Base-by-base conservation (phyloP, 1,140 invertebrate genomes). In the Globodera rostochiensis region DNA sequence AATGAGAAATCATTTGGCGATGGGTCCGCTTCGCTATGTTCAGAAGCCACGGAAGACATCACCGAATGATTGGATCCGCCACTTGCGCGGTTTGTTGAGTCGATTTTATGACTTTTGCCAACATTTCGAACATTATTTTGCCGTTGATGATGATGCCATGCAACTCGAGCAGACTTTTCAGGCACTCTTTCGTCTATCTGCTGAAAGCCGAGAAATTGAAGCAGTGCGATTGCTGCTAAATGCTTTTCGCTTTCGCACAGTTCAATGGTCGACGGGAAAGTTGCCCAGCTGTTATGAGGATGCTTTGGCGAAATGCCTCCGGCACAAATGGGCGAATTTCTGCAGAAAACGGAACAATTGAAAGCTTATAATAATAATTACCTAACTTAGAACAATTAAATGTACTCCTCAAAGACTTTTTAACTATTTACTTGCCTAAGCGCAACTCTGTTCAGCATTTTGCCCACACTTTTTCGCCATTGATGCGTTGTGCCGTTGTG, bases 221-320 rank as follows among this genome's bases (percentile, higher is more conserved):
- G 69, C 69, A 71, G 69, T 64, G 57, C 11, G 19, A 19, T 64
- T 64, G 57, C 0, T 64, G 57, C 19, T 1, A 73, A 77, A 77
- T 77, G n/a, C 69, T 13, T 53, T 77, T 60, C 76, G 8, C 8
- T 60, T 77, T 73, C 71, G 71, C 47, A 9, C 36, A 57, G 15
- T 77, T 67, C 64, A 71, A 77, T 67, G 21, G 64, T 46, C 57
- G 69, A 73, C 15, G 64, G 6, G 36, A 53, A 73, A 49, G 50
- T 49, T 15, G 46, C 46, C 46, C 50, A 73, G 6, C 19, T 5
- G 46, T 47, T 47, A 19, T 15, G 15, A 46, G 47, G 21, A 67
- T 77, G 70, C 69, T 11, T 9, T 13, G 21, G 60, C 9, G 25
- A 57, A 57, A 36, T 47, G 3, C 50, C 60, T 8, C 11, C 73